Conservation (phyloP, 2,797 vertebrate genomes). For the Coregonus ussuriensis region DNA sequence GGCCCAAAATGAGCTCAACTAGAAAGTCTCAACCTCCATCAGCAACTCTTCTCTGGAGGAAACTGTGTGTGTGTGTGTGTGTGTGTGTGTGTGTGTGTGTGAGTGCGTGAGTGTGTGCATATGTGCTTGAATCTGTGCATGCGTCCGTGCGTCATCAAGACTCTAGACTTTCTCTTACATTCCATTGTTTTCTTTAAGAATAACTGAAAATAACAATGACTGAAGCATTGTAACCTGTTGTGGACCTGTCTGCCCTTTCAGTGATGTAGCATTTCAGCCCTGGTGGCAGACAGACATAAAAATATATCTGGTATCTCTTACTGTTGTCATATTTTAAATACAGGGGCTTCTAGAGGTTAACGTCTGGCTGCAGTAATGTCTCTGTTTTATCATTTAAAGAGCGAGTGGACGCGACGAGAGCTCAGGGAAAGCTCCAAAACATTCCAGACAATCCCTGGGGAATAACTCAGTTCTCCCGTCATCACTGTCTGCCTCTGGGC, state of each 20-base stretch:
- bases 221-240: no score
- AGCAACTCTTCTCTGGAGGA: not conserved
- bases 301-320: not conserved
- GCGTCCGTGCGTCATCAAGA: not conserved
- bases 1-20: no score
- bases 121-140: not conserved
- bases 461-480: not conserved
- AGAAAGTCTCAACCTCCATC: not conserved
- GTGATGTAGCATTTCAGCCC: not conserved
- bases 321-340: not conserved
- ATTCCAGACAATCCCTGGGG: constrained; percentile 20
- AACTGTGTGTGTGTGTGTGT: no score
- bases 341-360: constrained; percentile 7
- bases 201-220: no score
- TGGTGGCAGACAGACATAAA: not conserved
- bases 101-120: not conserved
- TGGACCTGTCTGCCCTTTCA: not conserved
- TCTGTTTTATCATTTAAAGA: not conserved
- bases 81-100: not conserved
- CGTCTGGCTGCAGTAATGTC: not conserved
- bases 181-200: no score
- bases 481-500: constrained; percentile 5
- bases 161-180: no score
- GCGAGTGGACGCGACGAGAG: not conserved
- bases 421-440: not conserved